Base-by-base conservation (phyloP, 2,113 vertebrate species). In the Struthio camelus region DNA sequence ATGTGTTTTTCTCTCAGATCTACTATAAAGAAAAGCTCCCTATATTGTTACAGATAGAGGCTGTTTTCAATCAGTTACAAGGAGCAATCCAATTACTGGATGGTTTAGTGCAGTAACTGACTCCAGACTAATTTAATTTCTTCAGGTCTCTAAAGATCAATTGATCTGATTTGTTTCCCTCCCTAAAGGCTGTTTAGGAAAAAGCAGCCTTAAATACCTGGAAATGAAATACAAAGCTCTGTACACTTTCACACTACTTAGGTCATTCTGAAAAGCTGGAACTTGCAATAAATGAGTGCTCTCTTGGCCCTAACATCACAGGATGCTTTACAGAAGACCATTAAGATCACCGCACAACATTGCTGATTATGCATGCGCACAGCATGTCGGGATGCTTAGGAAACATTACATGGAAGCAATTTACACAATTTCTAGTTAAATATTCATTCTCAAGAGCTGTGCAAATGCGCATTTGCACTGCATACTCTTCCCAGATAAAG, bases 81-180 rank as follows among this genome's bases (percentile, higher is more conserved):
- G 98, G 96, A 98, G 98, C 99, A 99, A 99, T 99, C 98, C 98
- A 99, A 99, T 99, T 99, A 99, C 97, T 87, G 97, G 98, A 98
- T 98, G 99, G 99, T 99, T 99, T 99, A 99, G 99, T 99, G 99
- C 99, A 99, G 98, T 99, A 99, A 98, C 98, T 98, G 99, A 99
- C 99, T 99, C 99, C 99, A 99, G 99, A 99, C 99, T 99, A 99
- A 99, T 99, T 98, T 97, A 98, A 99, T 99, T 99, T 99, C 98
- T 99, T 98, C 97, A 98, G 98, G 98, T 99, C 99, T 99, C 99
- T 96, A 98, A 99, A 99, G 99, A 99, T 99, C 99, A 99, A 99
- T 99, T 99, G 99, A 99, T 99, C 98, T 99, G 99, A 99, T 99
- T 99, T 99, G 98, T 99, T 99, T 99, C 98, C 98, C 92, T 98